These are phyloP conservation scores for Sinhomidia bicolor DNA, from an alignment of 2,888 invertebrate genomes.

Conservation along the genomic window DNA sequence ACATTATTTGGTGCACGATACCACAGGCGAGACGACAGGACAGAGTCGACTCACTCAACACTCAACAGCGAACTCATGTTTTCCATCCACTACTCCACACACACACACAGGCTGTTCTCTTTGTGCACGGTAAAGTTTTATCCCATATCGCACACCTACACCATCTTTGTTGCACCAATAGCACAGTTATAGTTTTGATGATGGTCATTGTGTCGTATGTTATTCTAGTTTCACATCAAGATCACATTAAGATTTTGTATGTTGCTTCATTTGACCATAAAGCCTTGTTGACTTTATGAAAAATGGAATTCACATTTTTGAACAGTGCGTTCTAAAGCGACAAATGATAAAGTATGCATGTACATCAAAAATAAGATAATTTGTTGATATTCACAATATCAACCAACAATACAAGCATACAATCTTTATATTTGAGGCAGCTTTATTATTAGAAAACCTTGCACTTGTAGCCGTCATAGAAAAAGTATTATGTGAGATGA, in stretches of 20 bases:
- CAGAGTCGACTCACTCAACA: not conserved
- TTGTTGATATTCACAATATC: too few relatives aligned
- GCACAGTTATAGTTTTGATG: not conserved
- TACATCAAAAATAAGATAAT: too few relatives aligned
- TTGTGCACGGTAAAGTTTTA: not conserved
- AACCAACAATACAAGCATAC: too few relatives aligned
- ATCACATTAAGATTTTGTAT: not conserved
- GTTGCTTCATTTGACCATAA: too few relatives aligned
- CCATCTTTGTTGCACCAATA: not conserved
- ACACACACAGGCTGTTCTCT: not conserved
- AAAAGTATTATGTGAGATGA: too few relatives aligned
- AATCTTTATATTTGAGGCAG: too few relatives aligned
- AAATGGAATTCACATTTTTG: too few relatives aligned
- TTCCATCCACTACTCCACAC: not conserved
- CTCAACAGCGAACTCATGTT: not conserved
- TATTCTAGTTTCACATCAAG: not conserved
- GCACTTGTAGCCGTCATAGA: too few relatives aligned
- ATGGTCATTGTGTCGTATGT: not conserved
- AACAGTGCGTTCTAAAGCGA: too few relatives aligned
- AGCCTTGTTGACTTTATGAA: too few relatives aligned
- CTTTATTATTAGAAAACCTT: not conserved
- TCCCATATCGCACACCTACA: not conserved
- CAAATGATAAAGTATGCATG: too few relatives aligned
- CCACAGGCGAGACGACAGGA: not conserved
- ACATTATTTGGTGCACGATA: not conserved